Percentiles rank a stretch among this genome's conserved stretches.
phyloP scores from a whole-genome alignment of 2,888 invertebrate genomes.

The Aleiodes alternator region DNA sequence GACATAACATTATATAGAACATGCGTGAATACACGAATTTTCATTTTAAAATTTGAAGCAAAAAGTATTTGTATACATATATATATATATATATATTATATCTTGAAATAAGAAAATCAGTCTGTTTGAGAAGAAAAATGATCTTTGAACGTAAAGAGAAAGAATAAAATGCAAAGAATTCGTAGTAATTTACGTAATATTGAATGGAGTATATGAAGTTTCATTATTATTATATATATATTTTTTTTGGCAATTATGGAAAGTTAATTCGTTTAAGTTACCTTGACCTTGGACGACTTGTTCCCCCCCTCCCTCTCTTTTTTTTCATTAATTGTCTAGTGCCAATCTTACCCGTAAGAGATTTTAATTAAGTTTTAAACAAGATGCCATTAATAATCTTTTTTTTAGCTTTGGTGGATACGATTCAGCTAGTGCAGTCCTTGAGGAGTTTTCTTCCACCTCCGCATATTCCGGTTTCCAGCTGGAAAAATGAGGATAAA shows the following conservation, averaged over 20 bases:
- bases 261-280: constrained; percentile 16
- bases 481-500: constrained; percentile 92
- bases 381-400: constrained; percentile 37
- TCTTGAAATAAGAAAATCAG: constrained; percentile 29
- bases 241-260: constrained; percentile 2
- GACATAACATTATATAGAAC: constrained; percentile 34
- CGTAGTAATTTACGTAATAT: not conserved
- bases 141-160: constrained; percentile 19
- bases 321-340: not conserved
- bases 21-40: constrained; percentile 36
- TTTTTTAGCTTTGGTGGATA: constrained; percentile 84
- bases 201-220: constrained; percentile 21
- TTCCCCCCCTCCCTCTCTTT: too few relatives aligned
- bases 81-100: not conserved
- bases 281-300: constrained; percentile 28
- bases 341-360: constrained; percentile 29
- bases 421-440: constrained; percentile 90
- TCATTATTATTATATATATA: not conserved
- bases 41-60: constrained; percentile 13
- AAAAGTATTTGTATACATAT: constrained; percentile 24
- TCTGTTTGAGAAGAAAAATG: constrained; percentile 31
- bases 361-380: constrained; percentile 26
- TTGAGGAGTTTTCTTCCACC: constrained; percentile 90
- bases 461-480: constrained; percentile 91
- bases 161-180: constrained; percentile 39